These are phyloP conservation scores for Percopsis transmontana DNA, from an alignment of 2,113 vertebrate genomes.

Conservation along the genomic window DNA sequence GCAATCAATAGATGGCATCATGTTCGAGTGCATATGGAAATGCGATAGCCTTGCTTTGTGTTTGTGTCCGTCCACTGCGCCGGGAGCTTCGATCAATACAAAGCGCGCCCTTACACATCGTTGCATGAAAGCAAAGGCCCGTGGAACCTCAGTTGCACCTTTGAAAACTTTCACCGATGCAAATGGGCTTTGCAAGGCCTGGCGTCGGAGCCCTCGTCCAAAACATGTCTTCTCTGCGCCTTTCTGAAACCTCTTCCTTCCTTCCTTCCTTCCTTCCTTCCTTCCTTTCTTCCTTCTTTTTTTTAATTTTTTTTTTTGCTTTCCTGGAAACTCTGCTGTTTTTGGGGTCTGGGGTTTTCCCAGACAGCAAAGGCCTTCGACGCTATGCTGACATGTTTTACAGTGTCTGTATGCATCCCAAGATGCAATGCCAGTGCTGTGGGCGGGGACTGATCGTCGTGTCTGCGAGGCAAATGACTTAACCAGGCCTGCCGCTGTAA, in stretches of 20 bases:
- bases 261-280: too few relatives aligned
- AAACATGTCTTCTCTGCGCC: too few relatives aligned
- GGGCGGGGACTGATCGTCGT: constrained; percentile 38
- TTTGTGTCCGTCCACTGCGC: constrained; percentile 45
- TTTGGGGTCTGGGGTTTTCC: constrained; percentile 12
- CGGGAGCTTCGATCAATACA: constrained; percentile 51
- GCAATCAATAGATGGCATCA: constrained; percentile 46
- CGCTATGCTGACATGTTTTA: constrained; percentile 35
- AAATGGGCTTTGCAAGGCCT: neutral
- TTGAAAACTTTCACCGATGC: neutral
- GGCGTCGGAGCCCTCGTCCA: neutral
- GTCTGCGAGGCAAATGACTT: constrained; percentile 50
- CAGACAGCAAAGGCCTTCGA: constrained; percentile 18
- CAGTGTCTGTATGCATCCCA: constrained; percentile 23
- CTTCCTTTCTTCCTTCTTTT: neutral
- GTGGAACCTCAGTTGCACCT: constrained; percentile 12
- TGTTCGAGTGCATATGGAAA: constrained; percentile 56
- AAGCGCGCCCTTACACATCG: constrained; percentile 34
- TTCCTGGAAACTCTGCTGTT: neutral
- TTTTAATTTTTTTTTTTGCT: neutral
- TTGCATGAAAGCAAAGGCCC: constrained; percentile 14
- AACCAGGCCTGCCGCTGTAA: constrained; percentile 24
- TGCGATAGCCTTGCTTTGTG: constrained; percentile 39
- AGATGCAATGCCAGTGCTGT: constrained; percentile 31
- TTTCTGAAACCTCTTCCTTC: too few relatives aligned